These are phyloP conservation scores for Huso huso DNA, from an alignment of 2,797 vertebrate genomes.

Conservation along the genomic window DNA sequence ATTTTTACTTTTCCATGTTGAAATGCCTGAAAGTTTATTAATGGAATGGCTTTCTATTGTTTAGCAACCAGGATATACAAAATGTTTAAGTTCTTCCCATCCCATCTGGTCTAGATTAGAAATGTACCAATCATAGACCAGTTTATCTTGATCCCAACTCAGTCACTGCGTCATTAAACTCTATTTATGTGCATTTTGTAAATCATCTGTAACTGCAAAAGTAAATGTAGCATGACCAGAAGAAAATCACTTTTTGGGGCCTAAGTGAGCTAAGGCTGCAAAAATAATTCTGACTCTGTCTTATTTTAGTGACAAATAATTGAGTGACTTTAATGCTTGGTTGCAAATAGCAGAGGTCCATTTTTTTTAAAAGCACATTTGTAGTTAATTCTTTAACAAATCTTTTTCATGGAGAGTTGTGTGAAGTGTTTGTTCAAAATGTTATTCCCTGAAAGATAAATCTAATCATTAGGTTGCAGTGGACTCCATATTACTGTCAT, in stretches of 20 bases:
- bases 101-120: background rate
- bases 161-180: background rate
- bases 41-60: too few species aligned
- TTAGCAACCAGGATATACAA: too few species aligned
- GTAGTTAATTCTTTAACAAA: background rate
- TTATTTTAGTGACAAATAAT: background rate
- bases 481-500: too few species aligned
- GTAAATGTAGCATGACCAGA: conserved; percentile 1
- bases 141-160: background rate
- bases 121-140: background rate
- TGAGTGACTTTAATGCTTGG: background rate
- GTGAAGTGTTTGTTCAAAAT: background rate
- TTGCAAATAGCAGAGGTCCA: background rate
- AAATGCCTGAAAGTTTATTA: too few species aligned
- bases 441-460: too few species aligned
- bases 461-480: too few species aligned
- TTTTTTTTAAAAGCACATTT: background rate
- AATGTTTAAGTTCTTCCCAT: background rate
- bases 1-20: too few species aligned
- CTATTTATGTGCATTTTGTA: conserved; percentile 1
- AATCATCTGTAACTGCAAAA: background rate
- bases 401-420: background rate
- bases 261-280: background rate
- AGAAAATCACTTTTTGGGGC: conserved; percentile 1
- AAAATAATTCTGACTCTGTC: background rate